phyloP scores from a whole-genome alignment of 2,888 invertebrate species.

The Caradrina clavipalpis region DNA sequence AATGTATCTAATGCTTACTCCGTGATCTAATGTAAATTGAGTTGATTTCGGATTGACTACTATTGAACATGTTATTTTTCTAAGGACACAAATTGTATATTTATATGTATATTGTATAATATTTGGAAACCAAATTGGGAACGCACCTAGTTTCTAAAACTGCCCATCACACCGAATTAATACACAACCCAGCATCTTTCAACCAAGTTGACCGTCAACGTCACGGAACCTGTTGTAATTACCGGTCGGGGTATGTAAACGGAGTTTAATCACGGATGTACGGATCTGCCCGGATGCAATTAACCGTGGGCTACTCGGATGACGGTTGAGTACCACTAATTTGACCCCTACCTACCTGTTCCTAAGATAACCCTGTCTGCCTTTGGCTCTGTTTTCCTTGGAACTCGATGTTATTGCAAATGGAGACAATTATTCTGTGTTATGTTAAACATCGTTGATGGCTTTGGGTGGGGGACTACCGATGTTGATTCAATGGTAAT shows the following conservation, averaged over 20 bases:
- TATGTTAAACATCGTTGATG: too few species aligned
- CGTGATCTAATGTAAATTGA: too few species aligned
- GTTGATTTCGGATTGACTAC: too few species aligned
- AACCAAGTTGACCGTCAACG: slow-evolving; percentile 32
- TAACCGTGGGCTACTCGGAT: slow-evolving; percentile 29
- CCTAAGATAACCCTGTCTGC: slow-evolving; percentile 9
- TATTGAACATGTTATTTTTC: too few species aligned
- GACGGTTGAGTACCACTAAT: slow-evolving; percentile 31
- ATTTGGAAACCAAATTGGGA: too few species aligned
- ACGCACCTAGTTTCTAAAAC: too few species aligned
- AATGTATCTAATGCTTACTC: too few species aligned
- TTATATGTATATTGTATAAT: too few species aligned
- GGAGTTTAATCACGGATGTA: slow-evolving; percentile 50
- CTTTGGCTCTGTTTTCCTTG: slow-evolving; percentile 21
- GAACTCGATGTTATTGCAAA: slow-evolving; percentile 10
- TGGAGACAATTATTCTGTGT: slow-evolving; percentile 8
- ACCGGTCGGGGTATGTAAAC: slow-evolving; percentile 37
- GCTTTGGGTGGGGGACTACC: neutral
- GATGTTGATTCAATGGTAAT: neutral
- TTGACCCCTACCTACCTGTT: slow-evolving; percentile 32
- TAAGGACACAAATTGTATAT: too few species aligned
- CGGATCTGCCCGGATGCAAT: slow-evolving; percentile 44
- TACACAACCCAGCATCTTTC: slow-evolving; percentile 7
- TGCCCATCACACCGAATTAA: neutral
- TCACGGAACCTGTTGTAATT: slow-evolving; percentile 35